phyloP scores from a whole-genome alignment of 2,888 invertebrate species.

The Crepidodera aurea region DNA sequence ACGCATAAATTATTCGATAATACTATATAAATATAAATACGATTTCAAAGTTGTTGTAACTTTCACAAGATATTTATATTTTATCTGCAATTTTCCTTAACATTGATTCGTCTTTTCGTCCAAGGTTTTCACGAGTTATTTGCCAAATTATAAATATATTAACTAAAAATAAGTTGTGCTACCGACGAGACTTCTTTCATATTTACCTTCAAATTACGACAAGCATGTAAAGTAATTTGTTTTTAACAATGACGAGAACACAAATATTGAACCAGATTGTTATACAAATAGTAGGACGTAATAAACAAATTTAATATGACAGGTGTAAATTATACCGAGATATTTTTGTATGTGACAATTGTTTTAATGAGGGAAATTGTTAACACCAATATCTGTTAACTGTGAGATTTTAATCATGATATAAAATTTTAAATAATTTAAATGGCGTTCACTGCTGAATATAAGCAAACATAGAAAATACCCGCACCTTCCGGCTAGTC shows the following conservation, averaged over 20 bases:
- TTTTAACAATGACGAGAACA: conserved; percentile 35
- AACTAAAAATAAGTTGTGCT: not conserved
- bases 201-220: conserved; percentile 35
- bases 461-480: too few relatives aligned
- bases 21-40: too few relatives aligned
- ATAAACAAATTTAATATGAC: conserved; percentile 7
- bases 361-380: not conserved
- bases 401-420: not conserved
- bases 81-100: too few relatives aligned
- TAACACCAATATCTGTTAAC: not conserved
- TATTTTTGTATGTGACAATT: not conserved
- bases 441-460: too few relatives aligned
- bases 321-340: not conserved
- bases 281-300: conserved; percentile 1
- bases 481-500: too few relatives aligned
- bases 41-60: too few relatives aligned
- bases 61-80: too few relatives aligned
- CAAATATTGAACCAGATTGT: conserved; percentile 39
- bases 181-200: not conserved
- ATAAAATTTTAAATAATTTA: too few relatives aligned
- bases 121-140: not conserved
- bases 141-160: not conserved
- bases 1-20: too few relatives aligned
- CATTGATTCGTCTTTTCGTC: not conserved
- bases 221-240: conserved; percentile 42